Evolutionary conservation across 2,113 vertebrate species (phyloP), one percentile per base, ranked within the genome.

Genomic region (Drymodes brunneopygia): DNA sequence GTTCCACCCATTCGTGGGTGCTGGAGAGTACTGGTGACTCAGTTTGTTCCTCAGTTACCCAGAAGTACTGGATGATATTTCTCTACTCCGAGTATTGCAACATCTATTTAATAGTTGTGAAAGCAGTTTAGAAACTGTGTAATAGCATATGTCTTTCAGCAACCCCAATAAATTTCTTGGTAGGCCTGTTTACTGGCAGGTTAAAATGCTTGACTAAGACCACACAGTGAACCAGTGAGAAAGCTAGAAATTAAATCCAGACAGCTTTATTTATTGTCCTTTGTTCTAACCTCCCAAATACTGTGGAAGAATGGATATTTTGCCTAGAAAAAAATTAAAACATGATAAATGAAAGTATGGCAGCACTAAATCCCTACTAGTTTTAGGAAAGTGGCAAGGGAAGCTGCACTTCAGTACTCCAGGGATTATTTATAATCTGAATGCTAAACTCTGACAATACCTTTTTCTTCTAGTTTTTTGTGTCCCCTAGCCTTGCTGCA

Each of bases 401-500:
- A 82, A 58, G 36, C 50, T 85, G 33, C 66, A 42, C 44, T 91
- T 60, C 50, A 79, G 31, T 71, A 64, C 22, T 40, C 18, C 18
- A 77, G 53, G 45, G 35, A 8, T 53, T 53, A 15, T 75, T 86
- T 87, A 78, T 51, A 85, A 75, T 61, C 38, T 70, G 70, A 81
- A 91, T 3, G 2, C 22, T 92, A 31, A 85, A 19, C 35, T 60
- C 48, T 85, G 54, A 87, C 56, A 74, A 27, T 92, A 48, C 78
- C 48, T 94, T 77, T 97, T 85, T 78, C 90, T 96, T 94, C 84
- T 86, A 99, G 99, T 99, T 99, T 95, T 99, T 99, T 81, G 97
- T 99, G 47, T 99, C 99, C 56, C 99, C 99, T 31, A 98, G 97
- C 95, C 98, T 99, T 71, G 98, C 99, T 19, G 94, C 97, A 24